These are phyloP conservation scores for Stercorarius parasiticus DNA, from an alignment of 2,113 vertebrate genomes.

Conservation along the genomic window DNA sequence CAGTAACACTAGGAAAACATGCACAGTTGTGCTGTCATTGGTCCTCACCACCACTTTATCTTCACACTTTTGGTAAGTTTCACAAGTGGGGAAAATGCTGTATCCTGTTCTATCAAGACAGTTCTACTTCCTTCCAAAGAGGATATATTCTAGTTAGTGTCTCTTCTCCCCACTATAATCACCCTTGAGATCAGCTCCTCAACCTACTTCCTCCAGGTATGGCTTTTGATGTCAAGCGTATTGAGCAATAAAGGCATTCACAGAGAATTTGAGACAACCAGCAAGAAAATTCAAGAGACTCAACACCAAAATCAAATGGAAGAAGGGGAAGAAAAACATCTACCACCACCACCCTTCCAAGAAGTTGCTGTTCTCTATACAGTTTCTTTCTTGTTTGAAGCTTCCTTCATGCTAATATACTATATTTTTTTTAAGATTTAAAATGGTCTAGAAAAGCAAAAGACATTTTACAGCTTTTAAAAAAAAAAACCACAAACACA, in stretches of 20 bases:
- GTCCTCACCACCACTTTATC: not conserved
- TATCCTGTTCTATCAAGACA: not conserved
- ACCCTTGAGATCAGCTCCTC: not conserved
- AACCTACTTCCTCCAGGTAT: not conserved
- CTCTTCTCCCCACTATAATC: not conserved
- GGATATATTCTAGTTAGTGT: not conserved
- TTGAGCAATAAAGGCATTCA: not conserved
- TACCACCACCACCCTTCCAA: not conserved
- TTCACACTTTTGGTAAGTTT: accelerated
- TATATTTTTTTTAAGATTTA: not conserved
- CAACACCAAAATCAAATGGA: not conserved
- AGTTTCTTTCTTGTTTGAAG: not conserved
- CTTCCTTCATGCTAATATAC: not conserved
- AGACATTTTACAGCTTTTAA: not conserved
- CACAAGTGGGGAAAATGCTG: accelerated
- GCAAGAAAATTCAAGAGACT: not conserved
- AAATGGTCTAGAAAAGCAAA: not conserved
- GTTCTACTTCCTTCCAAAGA: not conserved
- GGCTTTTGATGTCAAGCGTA: accelerated
- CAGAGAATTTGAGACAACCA: not conserved
- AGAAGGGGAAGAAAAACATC: not conserved
- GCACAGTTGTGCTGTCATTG: not conserved
- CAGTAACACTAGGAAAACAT: not conserved
- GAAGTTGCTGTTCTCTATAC: not conserved
- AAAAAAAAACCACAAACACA: too few species aligned